Percentiles rank a stretch among this genome's conserved stretches.
Conservation (phyloP, 2,888 invertebrate genomes). For the Invenusta paracnida region DNA sequence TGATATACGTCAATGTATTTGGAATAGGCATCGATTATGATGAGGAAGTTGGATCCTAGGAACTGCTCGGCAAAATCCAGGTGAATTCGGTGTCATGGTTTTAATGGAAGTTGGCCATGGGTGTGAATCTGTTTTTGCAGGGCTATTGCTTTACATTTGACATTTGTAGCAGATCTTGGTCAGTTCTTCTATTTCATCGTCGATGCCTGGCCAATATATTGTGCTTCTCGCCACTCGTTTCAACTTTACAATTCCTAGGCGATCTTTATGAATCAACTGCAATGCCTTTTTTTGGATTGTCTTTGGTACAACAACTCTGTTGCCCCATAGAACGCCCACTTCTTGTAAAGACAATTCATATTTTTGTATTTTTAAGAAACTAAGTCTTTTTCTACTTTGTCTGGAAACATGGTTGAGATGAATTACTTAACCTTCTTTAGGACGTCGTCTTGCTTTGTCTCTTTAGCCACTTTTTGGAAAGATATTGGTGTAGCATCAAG, state of each 20-base stretch:
- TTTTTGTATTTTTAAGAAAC: background rate
- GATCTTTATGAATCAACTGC: background rate
- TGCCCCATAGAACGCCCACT: no score
- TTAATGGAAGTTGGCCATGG: no score
- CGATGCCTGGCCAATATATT: constrained; percentile 21
- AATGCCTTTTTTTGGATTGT: background rate
- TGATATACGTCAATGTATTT: no score
- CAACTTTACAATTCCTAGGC: background rate
- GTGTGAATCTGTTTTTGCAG: no score
- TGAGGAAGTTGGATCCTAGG: no score
- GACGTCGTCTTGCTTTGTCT: background rate
- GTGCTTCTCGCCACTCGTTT: background rate
- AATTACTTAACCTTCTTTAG: background rate
- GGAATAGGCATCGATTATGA: no score
- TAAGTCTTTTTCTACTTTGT: background rate
- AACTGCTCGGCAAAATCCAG: no score
- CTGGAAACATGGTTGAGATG: background rate
- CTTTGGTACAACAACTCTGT: background rate
- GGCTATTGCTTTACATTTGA: background rate
- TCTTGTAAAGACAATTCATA: background rate
- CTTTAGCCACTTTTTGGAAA: background rate
- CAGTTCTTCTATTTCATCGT: background rate
- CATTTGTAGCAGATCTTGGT: background rate
- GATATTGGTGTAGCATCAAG: background rate
- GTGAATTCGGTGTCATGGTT: no score